phyloP scores from a whole-genome alignment of 2,888 invertebrate species.

The Diplazon laetatorius region DNA sequence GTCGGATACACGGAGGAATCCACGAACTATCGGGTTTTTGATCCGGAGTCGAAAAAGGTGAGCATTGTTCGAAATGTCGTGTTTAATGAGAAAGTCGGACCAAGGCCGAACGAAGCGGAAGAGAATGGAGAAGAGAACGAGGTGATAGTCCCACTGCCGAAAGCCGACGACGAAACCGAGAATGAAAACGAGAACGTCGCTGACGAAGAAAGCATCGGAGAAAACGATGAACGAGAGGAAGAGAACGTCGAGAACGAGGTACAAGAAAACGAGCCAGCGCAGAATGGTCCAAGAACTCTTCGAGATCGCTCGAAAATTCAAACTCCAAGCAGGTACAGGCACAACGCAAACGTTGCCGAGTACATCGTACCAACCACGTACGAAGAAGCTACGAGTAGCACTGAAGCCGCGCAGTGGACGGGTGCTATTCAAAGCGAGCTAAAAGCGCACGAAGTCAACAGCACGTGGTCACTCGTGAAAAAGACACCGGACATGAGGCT shows the following conservation, averaged over 20 bases:
- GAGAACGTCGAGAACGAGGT: background rate
- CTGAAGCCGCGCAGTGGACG: slow-evolving; percentile 44
- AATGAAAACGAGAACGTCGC: background rate
- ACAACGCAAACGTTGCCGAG: slow-evolving; percentile 39
- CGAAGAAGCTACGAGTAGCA: slow-evolving; percentile 42
- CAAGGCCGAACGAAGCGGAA: background rate
- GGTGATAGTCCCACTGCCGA: background rate
- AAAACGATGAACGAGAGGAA: background rate
- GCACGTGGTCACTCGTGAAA: slow-evolving; percentile 46
- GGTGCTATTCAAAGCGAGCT: slow-evolving; percentile 39
- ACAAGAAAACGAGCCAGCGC: background rate
- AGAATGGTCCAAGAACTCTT: background rate
- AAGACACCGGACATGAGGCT: background rate
- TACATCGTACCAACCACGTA: slow-evolving; percentile 31
- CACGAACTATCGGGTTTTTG: slow-evolving; percentile 45
- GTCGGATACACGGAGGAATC: slow-evolving; percentile 51
- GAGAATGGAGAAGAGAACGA: slow-evolving; percentile 11
- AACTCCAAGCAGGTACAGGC: slow-evolving; percentile 13
- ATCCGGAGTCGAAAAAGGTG: slow-evolving; percentile 29
- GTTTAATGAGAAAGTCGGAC: slow-evolving; percentile 57
- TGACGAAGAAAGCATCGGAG: slow-evolving; percentile 3
- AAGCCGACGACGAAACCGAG: slow-evolving; percentile 8
- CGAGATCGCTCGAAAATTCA: slow-evolving; percentile 23
- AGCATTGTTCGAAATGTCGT: slow-evolving; percentile 37
- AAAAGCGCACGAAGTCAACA: slow-evolving; percentile 22